These are phyloP conservation scores for Cyphomyrus plagiostoma DNA, from an alignment of 2,113 vertebrate species.

Conservation along the genomic window DNA sequence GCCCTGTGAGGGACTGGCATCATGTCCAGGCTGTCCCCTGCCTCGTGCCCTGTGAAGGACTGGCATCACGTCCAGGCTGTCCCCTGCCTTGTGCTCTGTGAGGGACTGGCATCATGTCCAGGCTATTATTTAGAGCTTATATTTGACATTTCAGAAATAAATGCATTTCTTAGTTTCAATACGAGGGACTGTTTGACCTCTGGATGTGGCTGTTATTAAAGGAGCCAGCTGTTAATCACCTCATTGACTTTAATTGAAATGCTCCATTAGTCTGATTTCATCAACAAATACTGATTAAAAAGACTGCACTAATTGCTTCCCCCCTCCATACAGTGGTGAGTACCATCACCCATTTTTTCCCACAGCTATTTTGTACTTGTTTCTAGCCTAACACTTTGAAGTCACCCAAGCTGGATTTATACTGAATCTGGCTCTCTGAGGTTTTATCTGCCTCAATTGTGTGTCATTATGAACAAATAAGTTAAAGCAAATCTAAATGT, in stretches of 20 bases:
- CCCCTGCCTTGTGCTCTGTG: too few species aligned
- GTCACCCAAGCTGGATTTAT: not conserved
- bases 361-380: not conserved
- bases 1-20: not conserved
- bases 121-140: not conserved
- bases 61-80: too few species aligned
- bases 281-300: conserved; percentile 16
- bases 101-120: too few species aligned
- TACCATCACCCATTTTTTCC: not conserved
- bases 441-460: not conserved
- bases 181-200: not conserved
- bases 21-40: too few species aligned
- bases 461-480: not conserved
- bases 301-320: not conserved
- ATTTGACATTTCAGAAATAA: not conserved
- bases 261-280: conserved; percentile 14
- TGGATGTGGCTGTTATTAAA: not conserved
- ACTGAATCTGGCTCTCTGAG: not conserved
- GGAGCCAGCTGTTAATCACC: not conserved
- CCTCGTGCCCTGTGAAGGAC: too few species aligned
- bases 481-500: not conserved
- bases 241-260: conserved; percentile 6
- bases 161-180: not conserved
- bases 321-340: not conserved
- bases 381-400: not conserved